Evolutionary conservation across 1,140 invertebrate genomes (phyloP).

Genomic region (Rhopalosiphum padi): DNA sequence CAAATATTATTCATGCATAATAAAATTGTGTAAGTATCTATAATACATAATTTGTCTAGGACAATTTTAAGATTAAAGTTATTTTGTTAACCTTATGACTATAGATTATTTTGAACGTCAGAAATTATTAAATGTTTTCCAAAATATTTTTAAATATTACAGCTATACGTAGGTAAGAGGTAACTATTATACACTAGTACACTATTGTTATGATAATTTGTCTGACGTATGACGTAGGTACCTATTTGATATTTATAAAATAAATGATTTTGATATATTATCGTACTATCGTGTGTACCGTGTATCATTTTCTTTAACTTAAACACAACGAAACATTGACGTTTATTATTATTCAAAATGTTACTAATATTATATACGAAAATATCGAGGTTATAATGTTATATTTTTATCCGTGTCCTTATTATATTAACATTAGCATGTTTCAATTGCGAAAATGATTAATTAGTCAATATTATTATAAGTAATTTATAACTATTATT

Average conservation of each 20-base stretch:
- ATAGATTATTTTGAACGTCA: neutral
- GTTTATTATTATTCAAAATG: neutral
- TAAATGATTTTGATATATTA: neutral
- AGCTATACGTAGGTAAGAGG: neutral
- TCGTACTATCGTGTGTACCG: neutral
- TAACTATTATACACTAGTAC: too few species aligned
- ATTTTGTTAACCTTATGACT: neutral
- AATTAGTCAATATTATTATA: neutral
- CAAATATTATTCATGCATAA: neutral
- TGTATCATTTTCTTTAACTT: neutral
- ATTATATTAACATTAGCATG: neutral
- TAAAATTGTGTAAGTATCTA: neutral
- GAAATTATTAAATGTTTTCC: neutral
- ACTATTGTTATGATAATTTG: too few species aligned
- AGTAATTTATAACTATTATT: neutral
- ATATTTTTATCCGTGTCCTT: neutral
- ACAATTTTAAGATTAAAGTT: neutral
- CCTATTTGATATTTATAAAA: neutral
- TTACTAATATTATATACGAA: too few species aligned
- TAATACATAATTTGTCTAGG: neutral
- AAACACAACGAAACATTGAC: neutral
- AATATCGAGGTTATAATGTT: neutral
- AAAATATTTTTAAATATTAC: slow-evolving; percentile 9
- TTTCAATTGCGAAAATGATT: neutral
- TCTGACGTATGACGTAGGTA: neutral